Percentiles rank a stretch among this genome's conserved stretches.
phyloP scores from a whole-genome alignment of 2,113 vertebrate genomes.

The Plecotus auritus region DNA sequence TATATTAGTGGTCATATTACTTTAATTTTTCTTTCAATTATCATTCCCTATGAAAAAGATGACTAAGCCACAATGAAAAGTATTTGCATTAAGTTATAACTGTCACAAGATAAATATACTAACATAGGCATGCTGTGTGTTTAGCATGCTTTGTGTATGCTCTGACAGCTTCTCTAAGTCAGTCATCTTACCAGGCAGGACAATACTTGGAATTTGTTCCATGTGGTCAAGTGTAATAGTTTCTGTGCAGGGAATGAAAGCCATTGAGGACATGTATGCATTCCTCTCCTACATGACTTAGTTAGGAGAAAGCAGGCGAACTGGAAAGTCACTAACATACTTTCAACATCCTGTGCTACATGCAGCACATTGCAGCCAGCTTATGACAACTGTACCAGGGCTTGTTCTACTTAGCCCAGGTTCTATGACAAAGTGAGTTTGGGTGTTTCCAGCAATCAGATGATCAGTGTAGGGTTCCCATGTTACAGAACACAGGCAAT shows the following conservation, averaged over 20 bases:
- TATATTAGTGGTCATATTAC: not conserved
- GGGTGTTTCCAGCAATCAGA: not conserved
- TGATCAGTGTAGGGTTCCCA: not conserved
- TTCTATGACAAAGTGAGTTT: not conserved
- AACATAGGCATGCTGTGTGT: not conserved
- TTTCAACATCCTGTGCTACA: not conserved
- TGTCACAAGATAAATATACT: not conserved
- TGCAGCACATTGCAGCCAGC: not conserved
- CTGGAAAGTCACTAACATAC: not conserved
- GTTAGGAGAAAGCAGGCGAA: not conserved
- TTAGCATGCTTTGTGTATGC: not conserved
- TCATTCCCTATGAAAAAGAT: not conserved
- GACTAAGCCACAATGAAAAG: not conserved
- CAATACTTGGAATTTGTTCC: not conserved
- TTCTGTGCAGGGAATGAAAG: not conserved
- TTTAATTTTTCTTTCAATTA: not conserved
- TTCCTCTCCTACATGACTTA: not conserved
- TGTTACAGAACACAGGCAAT: not conserved
- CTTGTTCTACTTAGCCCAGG: not conserved
- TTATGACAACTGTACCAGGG: not conserved
- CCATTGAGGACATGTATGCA: not conserved
- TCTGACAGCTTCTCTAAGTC: not conserved
- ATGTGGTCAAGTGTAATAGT: not conserved
- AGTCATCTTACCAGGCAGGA: not conserved
- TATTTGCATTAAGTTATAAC: not conserved